Evolutionary conservation across 2,797 vertebrate species (phyloP).

Genomic region (Acanthopagrus latus): DNA sequence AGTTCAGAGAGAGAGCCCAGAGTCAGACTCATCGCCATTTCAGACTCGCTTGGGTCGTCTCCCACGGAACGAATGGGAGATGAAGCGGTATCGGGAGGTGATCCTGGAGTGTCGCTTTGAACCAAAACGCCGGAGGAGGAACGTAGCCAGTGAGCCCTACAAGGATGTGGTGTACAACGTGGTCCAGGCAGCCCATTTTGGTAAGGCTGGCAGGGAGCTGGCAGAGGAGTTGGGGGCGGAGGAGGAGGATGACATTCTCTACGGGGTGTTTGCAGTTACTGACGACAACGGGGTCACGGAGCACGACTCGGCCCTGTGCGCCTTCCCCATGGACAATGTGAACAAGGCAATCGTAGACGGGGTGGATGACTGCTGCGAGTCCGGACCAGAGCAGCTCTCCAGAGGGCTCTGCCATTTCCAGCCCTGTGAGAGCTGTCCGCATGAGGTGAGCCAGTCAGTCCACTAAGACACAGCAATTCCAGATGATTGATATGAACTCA

Average conservation of each 20-base stretch:
- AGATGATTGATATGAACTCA: not conserved
- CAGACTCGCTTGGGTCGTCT: constrained; percentile 92
- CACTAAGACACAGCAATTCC: constrained; percentile 1
- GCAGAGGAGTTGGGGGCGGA: constrained; percentile 87
- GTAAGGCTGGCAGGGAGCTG: constrained; percentile 86
- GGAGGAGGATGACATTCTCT: constrained; percentile 88
- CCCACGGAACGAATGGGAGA: constrained; percentile 85
- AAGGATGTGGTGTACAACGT: constrained; percentile 89
- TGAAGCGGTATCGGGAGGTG: constrained; percentile 91
- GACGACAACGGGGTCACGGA: constrained; percentile 70
- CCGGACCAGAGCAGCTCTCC: constrained; percentile 78
- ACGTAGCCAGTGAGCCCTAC: constrained; percentile 57
- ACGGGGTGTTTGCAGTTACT: constrained; percentile 89
- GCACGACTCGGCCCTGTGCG: constrained; percentile 90
- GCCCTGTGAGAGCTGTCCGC: constrained; percentile 89
- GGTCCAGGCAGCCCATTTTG: constrained; percentile 91
- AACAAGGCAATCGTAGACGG: constrained; percentile 88
- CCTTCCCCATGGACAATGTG: constrained; percentile 89
- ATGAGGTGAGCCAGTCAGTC: constrained; percentile 86
- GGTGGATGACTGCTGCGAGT: constrained; percentile 89
- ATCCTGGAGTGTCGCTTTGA: constrained; percentile 92
- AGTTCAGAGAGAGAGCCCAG: constrained; percentile 87
- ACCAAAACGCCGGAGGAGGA: constrained; percentile 87
- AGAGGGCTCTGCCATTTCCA: constrained; percentile 94
- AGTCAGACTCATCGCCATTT: constrained; percentile 78